Conservation (phyloP, 1,140 invertebrate species). For the Drosophila nikananu region DNA sequence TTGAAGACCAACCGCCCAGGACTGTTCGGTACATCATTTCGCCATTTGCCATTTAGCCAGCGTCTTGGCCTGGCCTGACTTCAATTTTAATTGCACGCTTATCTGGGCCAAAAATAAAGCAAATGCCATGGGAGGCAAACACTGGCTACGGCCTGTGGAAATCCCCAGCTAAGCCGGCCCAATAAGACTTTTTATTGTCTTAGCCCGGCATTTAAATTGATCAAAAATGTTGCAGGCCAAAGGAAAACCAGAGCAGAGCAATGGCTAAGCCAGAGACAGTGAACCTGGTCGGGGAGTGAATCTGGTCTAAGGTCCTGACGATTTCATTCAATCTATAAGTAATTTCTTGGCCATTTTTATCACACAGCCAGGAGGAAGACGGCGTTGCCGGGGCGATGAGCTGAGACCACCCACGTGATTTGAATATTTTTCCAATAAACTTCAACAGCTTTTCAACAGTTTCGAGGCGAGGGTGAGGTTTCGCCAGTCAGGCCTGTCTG, state of each 20-base stretch:
- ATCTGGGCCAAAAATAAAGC: constrained; percentile 48
- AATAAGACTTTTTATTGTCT: constrained; percentile 77
- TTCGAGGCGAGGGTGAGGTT: constrained; percentile 13
- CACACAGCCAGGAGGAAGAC: constrained; percentile 46
- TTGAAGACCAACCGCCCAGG: constrained; percentile 2
- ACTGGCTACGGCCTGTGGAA: constrained; percentile 29
- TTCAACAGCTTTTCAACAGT: constrained; percentile 83
- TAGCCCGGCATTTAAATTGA: constrained; percentile 78
- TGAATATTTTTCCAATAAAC: constrained; percentile 85
- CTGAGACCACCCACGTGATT: constrained; percentile 83
- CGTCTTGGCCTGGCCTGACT: constrained; percentile 9
- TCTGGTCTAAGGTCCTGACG: constrained; percentile 48
- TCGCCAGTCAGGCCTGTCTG: constrained; percentile 19
- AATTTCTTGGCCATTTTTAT: constrained; percentile 79
- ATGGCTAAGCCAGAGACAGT: constrained; percentile 13
- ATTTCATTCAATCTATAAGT: constrained; percentile 83
- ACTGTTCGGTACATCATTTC: constrained; percentile 63
- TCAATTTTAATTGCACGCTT: constrained; percentile 75
- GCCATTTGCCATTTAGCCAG: constrained; percentile 46
- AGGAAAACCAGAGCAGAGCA: constrained; percentile 4
- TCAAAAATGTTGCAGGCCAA: constrained; percentile 62
- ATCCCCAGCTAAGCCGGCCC: constrained; percentile 61
- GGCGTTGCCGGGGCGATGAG: constrained; percentile 53
- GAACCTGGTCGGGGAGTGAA: constrained; percentile 18
- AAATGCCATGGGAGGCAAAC: constrained; percentile 20